phyloP scores from a whole-genome alignment of 2,888 invertebrate genomes.

The Anticlea derivata region DNA sequence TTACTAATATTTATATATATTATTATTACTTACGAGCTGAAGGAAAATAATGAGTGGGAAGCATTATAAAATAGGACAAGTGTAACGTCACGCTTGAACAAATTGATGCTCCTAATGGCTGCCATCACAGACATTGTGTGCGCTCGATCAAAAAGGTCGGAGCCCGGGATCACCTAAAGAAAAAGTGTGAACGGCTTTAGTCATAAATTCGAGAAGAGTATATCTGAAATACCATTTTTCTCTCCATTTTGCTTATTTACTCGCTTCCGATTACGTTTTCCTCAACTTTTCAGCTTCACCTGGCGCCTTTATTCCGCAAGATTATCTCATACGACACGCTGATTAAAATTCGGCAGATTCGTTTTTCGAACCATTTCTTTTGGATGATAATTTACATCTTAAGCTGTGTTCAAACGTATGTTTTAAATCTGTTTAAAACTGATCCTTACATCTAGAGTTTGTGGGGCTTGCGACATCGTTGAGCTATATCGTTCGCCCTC shows the following conservation, averaged over 20 bases:
- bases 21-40: too few relatives aligned
- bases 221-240: constrained; percentile 52
- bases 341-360: constrained; percentile 55
- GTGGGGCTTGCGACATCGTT: too few relatives aligned
- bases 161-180: constrained; percentile 56
- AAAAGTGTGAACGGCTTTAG: constrained; percentile 63
- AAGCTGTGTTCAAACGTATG: too few relatives aligned
- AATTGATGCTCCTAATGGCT: constrained; percentile 73
- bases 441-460: too few relatives aligned
- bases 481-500: too few relatives aligned
- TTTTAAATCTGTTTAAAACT: too few relatives aligned
- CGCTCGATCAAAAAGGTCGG: constrained; percentile 71
- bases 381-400: constrained; percentile 51
- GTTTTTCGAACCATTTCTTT: constrained; percentile 45
- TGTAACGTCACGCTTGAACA: constrained; percentile 68
- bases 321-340: constrained; percentile 41
- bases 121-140: constrained; percentile 74
- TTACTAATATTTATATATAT: too few relatives aligned
- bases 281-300: constrained; percentile 40
- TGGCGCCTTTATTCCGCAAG: constrained; percentile 31
- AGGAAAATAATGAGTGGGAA: constrained; percentile 3
- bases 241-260: constrained; percentile 49
- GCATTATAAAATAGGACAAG: constrained; percentile 58
- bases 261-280: constrained; percentile 46
- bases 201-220: constrained; percentile 60